Conservation (phyloP, 2,113 vertebrate species). For the human (Homo sapiens) region DNA sequence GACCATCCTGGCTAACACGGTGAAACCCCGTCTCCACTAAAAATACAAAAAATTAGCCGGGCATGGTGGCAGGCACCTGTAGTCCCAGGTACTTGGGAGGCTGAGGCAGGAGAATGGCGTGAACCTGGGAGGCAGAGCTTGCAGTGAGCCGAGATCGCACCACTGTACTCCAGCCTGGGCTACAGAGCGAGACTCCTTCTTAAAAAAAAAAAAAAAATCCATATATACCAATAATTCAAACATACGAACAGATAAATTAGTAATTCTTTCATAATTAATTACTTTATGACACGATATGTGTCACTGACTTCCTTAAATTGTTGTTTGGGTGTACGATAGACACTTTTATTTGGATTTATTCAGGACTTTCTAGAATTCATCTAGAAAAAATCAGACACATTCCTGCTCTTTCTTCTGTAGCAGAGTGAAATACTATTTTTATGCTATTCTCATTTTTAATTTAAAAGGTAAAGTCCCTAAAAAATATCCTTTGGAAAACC, state of each 20-base stretch:
- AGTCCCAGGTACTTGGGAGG: no score
- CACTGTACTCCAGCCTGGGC: no score
- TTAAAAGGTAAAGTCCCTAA: neutral
- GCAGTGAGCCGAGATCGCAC: no score
- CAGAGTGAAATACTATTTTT: neutral
- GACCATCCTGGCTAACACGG: no score
- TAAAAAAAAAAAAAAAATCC: neutral
- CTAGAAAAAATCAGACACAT: neutral
- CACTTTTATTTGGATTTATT: neutral
- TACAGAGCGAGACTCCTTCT: no score
- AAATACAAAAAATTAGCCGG: no score
- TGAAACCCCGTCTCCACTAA: no score
- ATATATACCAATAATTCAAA: neutral
- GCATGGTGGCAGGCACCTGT: no score
- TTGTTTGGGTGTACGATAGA: neutral
- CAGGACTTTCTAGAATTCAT: neutral
- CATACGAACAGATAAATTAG: neutral
- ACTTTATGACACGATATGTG: neutral
- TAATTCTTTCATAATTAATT: neutral
- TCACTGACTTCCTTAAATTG: neutral
- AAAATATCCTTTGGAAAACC: neutral
- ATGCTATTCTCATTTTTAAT: neutral
- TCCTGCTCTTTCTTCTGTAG: neutral
- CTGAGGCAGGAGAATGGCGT: no score
- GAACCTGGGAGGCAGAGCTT: no score